These are phyloP conservation scores for Jordanella pulchra DNA, from an alignment of 2,797 vertebrate species.

Conservation along the genomic window DNA sequence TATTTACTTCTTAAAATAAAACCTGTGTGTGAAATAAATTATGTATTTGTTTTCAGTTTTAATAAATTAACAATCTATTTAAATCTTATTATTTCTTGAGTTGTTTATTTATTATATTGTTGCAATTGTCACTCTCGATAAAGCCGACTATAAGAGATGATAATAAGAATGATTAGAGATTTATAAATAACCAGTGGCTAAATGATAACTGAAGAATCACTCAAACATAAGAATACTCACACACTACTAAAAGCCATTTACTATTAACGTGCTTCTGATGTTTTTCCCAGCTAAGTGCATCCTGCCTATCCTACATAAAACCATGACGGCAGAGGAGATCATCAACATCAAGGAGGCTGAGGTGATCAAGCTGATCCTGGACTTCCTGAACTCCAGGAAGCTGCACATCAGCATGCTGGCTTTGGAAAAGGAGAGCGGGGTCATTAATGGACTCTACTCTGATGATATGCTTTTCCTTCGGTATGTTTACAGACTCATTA, in stretches of 20 bases:
- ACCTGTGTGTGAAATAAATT: too few relatives aligned
- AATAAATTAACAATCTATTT: too few relatives aligned
- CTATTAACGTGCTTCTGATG: background rate
- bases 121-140: too few relatives aligned
- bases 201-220: background rate
- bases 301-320: slow-evolving; percentile 43
- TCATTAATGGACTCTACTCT: slow-evolving; percentile 97
- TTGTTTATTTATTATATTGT: too few relatives aligned
- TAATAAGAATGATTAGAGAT: too few relatives aligned
- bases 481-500: slow-evolving; percentile 62
- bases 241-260: background rate
- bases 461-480: slow-evolving; percentile 99
- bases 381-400: slow-evolving; percentile 94
- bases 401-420: slow-evolving; percentile 98
- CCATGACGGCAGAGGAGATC: slow-evolving; percentile 95
- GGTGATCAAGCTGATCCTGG: slow-evolving; percentile 94
- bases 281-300: slow-evolving; percentile 12
- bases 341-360: slow-evolving; percentile 96
- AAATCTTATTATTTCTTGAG: too few relatives aligned
- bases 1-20: too few relatives aligned
- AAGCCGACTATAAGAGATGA: too few relatives aligned
- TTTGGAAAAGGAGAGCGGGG: slow-evolving; percentile 94
- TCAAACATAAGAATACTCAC: background rate
- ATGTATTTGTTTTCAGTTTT: too few relatives aligned
- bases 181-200: background rate